Conservation (phyloP, 1,140 invertebrate genomes). For the Mamestra configurata region DNA sequence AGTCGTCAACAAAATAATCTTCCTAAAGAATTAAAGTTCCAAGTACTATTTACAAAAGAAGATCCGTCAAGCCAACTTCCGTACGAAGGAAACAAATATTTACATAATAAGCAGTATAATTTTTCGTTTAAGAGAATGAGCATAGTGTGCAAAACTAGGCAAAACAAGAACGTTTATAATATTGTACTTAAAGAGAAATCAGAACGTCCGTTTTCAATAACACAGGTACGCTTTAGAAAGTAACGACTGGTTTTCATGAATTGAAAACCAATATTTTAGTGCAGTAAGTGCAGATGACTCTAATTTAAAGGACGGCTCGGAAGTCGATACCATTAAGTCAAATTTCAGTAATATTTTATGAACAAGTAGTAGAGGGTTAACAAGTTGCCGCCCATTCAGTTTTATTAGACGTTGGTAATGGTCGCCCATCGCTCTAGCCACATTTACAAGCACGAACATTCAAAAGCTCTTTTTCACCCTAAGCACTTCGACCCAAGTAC, state of each 20-base stretch:
- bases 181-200: conserved; percentile 38
- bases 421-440: conserved; percentile 12
- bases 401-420: conserved; percentile 35
- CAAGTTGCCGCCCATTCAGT: conserved; percentile 4
- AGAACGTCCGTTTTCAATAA: conserved; percentile 32
- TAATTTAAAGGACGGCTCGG: conserved; percentile 14
- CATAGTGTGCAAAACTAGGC: conserved; percentile 19
- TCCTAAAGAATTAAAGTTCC: background rate
- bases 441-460: conserved; percentile 2
- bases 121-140: background rate
- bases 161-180: conserved; percentile 29
- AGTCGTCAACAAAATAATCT: background rate
- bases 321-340: conserved; percentile 31
- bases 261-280: conserved; percentile 39
- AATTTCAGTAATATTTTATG: conserved; percentile 34
- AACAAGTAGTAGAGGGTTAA: background rate
- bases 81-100: conserved; percentile 13
- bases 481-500: conserved; percentile 22
- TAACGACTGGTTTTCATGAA: conserved; percentile 34
- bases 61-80: background rate
- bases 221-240: conserved; percentile 29
- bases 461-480: background rate
- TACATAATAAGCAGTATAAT: background rate
- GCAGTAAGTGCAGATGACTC: conserved; percentile 18
- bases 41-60: background rate